Base-by-base conservation (phyloP, 2,888 invertebrate genomes). In the Dryobota labecula region DNA sequence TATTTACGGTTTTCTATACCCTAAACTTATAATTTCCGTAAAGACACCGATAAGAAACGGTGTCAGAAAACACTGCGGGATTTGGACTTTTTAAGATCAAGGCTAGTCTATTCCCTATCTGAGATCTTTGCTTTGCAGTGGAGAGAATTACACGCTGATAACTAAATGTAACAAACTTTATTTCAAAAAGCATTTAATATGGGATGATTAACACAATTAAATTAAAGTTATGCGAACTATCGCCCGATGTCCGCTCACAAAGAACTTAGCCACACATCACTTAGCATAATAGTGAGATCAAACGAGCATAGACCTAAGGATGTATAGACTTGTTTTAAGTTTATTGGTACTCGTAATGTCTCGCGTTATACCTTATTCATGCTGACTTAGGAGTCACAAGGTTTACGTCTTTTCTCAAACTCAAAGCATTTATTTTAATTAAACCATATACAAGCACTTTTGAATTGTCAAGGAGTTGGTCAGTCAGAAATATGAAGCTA, bases 211-310 rank as follows among this genome's bases (percentile, higher is more conserved):
- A 73, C 60, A 62, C 36, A 41, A 33, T 66, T 56, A 58, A 70
- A 70, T 90, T 91, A 90, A 53, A 78, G 70, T 90, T 91, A 91
- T 87, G 88, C 88, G 88, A 92, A 91, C 92, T 93, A 94, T 93
- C 91, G 90, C 87, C 87, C 90, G 88, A 92, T 94, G 93, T 92
- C 92, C 93, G 91, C 87, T 78, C 87, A 90, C 92, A 93, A 94
- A 94, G 94, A 94, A 94, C 93, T 94, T 94, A 92, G 88, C 89
- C 92, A 91, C 92, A 93, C 92, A 90, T 94, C 94, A 94, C 94
- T 94, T 94, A 93, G 88, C 92, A 92, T 93, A 93, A 91, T 93
- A 91, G 90, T 90, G 88, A 92, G 92, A 92, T 93, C 93, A 92
- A 93, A 92, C 89, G 90, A 88, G 78, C 71, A 65, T 61, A 90